Base-by-base conservation (phyloP, 2,888 invertebrate species). In the Clitarchus hookeri region DNA sequence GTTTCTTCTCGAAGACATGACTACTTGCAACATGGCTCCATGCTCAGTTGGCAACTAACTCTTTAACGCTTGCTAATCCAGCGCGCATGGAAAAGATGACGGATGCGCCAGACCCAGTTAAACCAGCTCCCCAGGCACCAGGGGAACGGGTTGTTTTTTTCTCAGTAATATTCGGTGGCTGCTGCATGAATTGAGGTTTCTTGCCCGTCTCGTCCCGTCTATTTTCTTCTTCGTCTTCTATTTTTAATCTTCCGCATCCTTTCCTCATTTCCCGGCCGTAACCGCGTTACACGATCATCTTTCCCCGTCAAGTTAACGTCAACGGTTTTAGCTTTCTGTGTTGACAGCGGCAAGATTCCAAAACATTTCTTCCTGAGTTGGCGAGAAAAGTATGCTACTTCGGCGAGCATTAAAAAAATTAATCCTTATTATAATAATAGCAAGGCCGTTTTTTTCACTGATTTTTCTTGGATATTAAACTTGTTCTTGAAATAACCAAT, bases 181-280 rank as follows among this genome's bases (percentile, higher is more conserved):
- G 65, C 65, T 23, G 65, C 23, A 65, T 65, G 65, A 65, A 65
- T 65, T 65, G 65, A 65, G 65, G 23, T 65, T 65, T 65, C 65
- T 65, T 65, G 65, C 65, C 16, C 65, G 65, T 65, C 65, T n/a
- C 65, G 65, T 65, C 65, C 65, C n/a, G 6, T 65, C 65, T 65
- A 65, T 65, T 65, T 65, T 65, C 65, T 53, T 53, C 36, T 48
- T 48, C 48, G 48, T 16, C 65, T 65, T 65, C 65, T 65, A 65
- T 65, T 65, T 65, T 65, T 65, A 65, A 65, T 65, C 65, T 65
- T 65, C 65, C n/a, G 65, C 65, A 19, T n/a, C 65, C 65, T n/a
- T n/a, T 65, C 65, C 65, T 23, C 23, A 9, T 65, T 8, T 11
- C n/a, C 65, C 65, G 19, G 8, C 16, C n/a, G 23, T 23, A 65